phyloP scores from a whole-genome alignment of 2,113 vertebrate species.

The Nibea albiflora region DNA sequence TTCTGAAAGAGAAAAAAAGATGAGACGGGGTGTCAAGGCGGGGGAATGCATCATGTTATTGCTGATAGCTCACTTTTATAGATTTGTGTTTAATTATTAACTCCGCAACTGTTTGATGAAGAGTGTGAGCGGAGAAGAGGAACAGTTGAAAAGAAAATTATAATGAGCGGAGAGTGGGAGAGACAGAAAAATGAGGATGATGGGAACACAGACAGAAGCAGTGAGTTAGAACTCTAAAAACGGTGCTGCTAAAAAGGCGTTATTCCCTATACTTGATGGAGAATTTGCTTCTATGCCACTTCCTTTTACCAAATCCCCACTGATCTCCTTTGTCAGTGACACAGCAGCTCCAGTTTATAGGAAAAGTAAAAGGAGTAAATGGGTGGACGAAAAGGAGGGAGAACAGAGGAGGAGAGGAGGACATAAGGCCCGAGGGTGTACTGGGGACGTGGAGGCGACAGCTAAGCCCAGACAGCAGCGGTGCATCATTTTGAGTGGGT shows the following conservation, averaged over 20 bases:
- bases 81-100: constrained; percentile 68
- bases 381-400: neutral
- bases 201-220: neutral
- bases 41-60: constrained; percentile 4
- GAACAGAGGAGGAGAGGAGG: constrained; percentile 17
- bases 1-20: constrained; percentile 84
- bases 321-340: constrained; percentile 17
- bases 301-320: constrained; percentile 10
- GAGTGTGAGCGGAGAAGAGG: neutral
- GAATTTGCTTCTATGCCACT: constrained; percentile 2
- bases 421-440: constrained; percentile 56
- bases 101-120: constrained; percentile 46
- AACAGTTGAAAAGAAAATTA: neutral
- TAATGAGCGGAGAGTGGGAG: constrained; percentile 19
- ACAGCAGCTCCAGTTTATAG: constrained; percentile 38
- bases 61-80: constrained; percentile 58
- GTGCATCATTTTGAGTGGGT: constrained; percentile 69
- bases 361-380: constrained; percentile 21
- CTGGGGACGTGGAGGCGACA: constrained; percentile 24
- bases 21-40: neutral
- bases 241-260: constrained; percentile 10
- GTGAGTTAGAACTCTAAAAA: constrained; percentile 8
- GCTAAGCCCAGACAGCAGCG: constrained; percentile 50
- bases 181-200: constrained; percentile 3
- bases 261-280: constrained; percentile 11